Evolutionary conservation across 1,140 invertebrate genomes (phyloP), one percentile per base, ranked within the genome.

Genomic region (Marisa cornuarietis): DNA sequence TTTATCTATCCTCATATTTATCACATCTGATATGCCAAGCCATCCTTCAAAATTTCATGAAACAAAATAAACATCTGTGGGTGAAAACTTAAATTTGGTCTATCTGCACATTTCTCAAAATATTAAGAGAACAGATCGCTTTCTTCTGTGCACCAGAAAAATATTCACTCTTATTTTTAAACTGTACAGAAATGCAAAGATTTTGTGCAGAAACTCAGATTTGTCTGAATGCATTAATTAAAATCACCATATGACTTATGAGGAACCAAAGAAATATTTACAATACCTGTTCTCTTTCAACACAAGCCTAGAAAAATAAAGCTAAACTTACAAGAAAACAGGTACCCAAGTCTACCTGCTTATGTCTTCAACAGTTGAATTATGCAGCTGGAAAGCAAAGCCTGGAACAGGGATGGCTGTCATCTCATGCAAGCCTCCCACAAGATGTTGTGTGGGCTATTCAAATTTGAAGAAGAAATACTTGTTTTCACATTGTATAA

Each of bases 321-420:
- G 26, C 63, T 71, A 63, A 42, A 79, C 69, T 52, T 1, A 61
- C 22, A 54, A 68, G 68, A 31, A 11, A 65, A 7, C 18, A 13
- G 26, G 18, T 54, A n/a, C 18, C 18, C 11, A 79, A n/a, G 31
- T n/a, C 58, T 80, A 88, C 88, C 84, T 87, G 69, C 82, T 74
- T 49, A 88, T 26, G 54, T 84, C 71, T 11, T 82, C 66, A 31
- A 86, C 68, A 31, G 80, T 82, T 18, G 78, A 78, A 10, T 82
- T 82, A 81, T 87, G 80, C 22, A 88, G 75, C 71, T 89, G 88
- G 68, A 89, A 84, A 16, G 78, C 87, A 84, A 88, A 87, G 49
- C 87, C 88, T 62, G 83, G 83, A 71, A 77, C 82, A 42, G 88
- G 87, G 77, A 86, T 85, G 4, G 72, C 75, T 22, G 77, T 83